Conservation (phyloP, 2,888 invertebrate species). For the Rugalucina vietnamica region DNA sequence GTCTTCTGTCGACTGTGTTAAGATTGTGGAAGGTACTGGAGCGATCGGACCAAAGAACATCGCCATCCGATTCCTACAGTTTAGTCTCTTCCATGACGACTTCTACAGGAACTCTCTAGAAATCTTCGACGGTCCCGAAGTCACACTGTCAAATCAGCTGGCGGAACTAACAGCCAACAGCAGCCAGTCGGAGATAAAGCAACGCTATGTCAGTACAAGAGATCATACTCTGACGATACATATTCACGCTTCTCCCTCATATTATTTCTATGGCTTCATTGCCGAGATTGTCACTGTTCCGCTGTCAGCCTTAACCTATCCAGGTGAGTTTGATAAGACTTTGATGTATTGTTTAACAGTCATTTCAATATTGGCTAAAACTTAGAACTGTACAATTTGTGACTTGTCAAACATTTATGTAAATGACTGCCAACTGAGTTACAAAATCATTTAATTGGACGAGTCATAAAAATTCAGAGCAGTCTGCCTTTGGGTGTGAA, state of each 20-base stretch:
- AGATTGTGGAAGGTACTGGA: slow-evolving; percentile 92
- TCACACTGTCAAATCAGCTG: slow-evolving; percentile 85
- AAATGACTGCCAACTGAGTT: too few relatives aligned
- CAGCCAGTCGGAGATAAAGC: slow-evolving; percentile 61
- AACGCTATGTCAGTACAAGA: slow-evolving; percentile 73
- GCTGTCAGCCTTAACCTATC: slow-evolving; percentile 78
- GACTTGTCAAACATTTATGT: too few relatives aligned
- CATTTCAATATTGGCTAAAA: too few relatives aligned
- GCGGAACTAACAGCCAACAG: slow-evolving; percentile 74
- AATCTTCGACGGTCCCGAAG: slow-evolving; percentile 96
- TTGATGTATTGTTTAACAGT: too few relatives aligned
- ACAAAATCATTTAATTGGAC: too few relatives aligned
- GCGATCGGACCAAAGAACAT: slow-evolving; percentile 92
- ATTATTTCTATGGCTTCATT: slow-evolving; percentile 95
- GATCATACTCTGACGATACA: slow-evolving; percentile 89
- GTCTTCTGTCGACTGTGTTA: slow-evolving; percentile 97
- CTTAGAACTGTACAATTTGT: too few relatives aligned
- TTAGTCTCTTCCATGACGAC: slow-evolving; percentile 82
- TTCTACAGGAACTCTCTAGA: slow-evolving; percentile 90
- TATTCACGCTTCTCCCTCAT: slow-evolving; percentile 97
- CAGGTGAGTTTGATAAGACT: slow-evolving; percentile 75
- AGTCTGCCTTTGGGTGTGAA: too few relatives aligned
- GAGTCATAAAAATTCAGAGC: too few relatives aligned
- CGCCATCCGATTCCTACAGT: slow-evolving; percentile 88
- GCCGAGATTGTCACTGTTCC: slow-evolving; percentile 98